A percentile compares a stretch with the other conserved stretches of the same genome.
These are phyloP conservation scores for Drosophila willistoni DNA, from an alignment of 1,140 invertebrate species.

Conservation along the genomic window DNA sequence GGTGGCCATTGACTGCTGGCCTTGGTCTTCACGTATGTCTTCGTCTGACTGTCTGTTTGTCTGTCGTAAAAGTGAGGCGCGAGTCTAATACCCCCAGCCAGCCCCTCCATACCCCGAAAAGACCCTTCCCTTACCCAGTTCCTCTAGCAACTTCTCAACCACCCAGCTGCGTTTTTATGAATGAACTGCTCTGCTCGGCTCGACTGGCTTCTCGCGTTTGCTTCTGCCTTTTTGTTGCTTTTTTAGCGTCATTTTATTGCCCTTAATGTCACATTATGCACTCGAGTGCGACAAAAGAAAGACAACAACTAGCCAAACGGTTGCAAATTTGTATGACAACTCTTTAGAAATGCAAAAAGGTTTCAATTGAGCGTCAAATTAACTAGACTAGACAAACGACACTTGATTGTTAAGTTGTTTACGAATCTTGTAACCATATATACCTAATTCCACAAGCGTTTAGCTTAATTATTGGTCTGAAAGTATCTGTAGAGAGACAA, in stretches of 20 bases:
- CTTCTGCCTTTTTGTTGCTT: conserved; percentile 42
- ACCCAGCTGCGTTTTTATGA: conserved; percentile 62
- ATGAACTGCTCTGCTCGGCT: conserved; percentile 47
- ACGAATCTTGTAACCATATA: no score
- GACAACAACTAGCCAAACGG: conserved; percentile 25
- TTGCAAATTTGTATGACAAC: conserved; percentile 29
- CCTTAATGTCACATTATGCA: conserved; percentile 62
- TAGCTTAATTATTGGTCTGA: background rate
- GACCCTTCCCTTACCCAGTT: background rate
- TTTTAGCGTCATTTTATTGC: conserved; percentile 65
- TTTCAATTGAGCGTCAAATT: background rate
- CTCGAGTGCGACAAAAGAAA: conserved; percentile 19
- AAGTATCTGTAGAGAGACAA: background rate
- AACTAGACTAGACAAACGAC: background rate
- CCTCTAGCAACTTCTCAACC: conserved; percentile 5
- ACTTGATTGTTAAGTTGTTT: background rate
- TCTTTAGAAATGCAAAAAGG: conserved; percentile 27
- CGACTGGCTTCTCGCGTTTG: conserved; percentile 8
- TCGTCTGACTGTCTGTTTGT: conserved; percentile 19
- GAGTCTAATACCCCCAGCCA: conserved; percentile 49
- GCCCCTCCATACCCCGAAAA: background rate
- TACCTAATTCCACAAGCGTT: background rate
- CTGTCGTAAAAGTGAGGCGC: conserved; percentile 59
- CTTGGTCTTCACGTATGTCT: conserved; percentile 37
- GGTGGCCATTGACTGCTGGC: conserved; percentile 43